Evolutionary conservation across 2,797 vertebrate genomes (phyloP).

Genomic region (Antrozous pallidus): DNA sequence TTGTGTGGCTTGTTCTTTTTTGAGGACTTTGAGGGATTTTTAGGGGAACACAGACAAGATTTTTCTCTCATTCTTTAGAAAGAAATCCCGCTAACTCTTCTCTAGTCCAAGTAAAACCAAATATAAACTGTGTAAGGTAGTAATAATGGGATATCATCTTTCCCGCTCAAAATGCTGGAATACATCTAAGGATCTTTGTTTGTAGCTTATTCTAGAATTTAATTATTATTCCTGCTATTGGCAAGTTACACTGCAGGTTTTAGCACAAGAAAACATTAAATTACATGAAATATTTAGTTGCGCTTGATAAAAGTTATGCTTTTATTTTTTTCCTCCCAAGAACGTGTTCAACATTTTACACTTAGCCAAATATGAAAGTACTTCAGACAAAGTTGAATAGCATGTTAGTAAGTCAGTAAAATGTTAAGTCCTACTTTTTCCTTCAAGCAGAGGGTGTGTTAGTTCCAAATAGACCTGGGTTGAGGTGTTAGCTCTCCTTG

Average conservation of each 20-base stretch:
- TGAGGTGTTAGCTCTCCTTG: background rate
- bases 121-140: background rate
- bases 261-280: background rate
- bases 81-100: background rate
- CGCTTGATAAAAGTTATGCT: background rate
- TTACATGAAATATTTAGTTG: background rate
- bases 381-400: background rate
- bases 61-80: background rate
- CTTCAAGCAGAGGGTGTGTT: background rate
- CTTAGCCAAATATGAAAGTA: constrained; percentile 1
- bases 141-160: background rate
- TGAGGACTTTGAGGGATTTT: background rate
- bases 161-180: background rate
- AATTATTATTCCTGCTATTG: background rate
- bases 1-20: background rate
- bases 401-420: background rate
- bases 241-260: background rate
- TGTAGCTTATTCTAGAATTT: constrained; percentile 6
- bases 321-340: background rate
- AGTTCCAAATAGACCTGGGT: background rate
- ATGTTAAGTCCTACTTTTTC: background rate
- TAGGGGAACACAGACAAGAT: background rate
- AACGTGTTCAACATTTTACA: background rate
- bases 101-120: background rate
- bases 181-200: background rate